Base-by-base conservation (phyloP, 2,888 invertebrate genomes). In the Temnothorax unifasciatus region DNA sequence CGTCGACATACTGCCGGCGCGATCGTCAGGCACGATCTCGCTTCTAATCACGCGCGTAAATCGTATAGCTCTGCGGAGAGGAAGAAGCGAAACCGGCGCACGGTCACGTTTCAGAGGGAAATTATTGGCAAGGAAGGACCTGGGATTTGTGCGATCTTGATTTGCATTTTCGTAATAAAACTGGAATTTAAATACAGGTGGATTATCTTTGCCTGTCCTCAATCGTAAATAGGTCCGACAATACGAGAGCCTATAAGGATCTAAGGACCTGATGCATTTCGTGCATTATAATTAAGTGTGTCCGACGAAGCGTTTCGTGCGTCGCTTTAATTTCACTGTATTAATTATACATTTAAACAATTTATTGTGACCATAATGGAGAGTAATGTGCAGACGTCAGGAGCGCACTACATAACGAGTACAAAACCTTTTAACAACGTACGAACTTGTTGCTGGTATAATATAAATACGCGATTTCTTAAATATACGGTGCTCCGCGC, bases 401-500 rank as follows among this genome's bases (percentile, higher is more conserved):
- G 9, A 41, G 18, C 18, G 3, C 25, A 57, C 64, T 15, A 3
- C n/a, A 6, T 29, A 59, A 59, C 29, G 15, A 59, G 6, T 41
- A 18, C 18, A 18, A 34, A 29, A 68, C 4, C 47, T 47, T 47
- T 68, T 68, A 41, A 64, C 41, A 57, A 29, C 29, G 18, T 59
- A 38, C 8, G n/a, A 57, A 57, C 15, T 79, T 79, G 47, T 47
- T 44, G 29, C 6, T 15, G 25, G 5, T 68, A 21, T 38, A 47
- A 75, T 68, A 21, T 38, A 47, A 75, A 66, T 52, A 47, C 57
- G 8, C 38, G 25, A 50, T 69, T 79, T 57, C n/a, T 59, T 57
- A 69, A 69, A 47, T 44, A 6, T 54, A 29, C 34, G 44, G 9
- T 29, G 47, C 34, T 59, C n/a, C 38, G 13, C 79, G 9, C 18